A percentile compares a stretch with the other conserved stretches of the same genome.
These are phyloP conservation scores for Ichneumoninae sp. DNA, from an alignment of 2,888 invertebrate genomes.

Conservation along the genomic window DNA sequence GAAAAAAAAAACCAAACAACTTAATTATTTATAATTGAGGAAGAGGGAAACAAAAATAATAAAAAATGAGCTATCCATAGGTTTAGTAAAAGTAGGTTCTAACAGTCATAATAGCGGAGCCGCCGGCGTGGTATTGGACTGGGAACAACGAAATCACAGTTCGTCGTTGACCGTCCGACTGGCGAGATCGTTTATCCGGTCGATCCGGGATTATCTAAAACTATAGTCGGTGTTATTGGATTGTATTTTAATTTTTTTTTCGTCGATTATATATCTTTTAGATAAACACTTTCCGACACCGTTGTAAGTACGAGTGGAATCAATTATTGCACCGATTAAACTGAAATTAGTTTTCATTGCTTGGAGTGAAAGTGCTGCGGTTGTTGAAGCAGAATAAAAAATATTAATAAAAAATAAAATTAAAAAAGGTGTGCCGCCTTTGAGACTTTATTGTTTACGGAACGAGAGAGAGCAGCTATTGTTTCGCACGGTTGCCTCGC, in stretches of 20 bases:
- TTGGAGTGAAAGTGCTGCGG: conserved; percentile 56
- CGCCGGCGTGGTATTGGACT: conserved; percentile 23
- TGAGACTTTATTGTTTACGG: conserved; percentile 15
- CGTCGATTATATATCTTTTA: not conserved
- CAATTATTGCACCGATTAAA: conserved; percentile 10
- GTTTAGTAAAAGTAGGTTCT: conserved; percentile 28
- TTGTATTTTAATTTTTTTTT: not conserved
- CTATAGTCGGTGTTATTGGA: not conserved
- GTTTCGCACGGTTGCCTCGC: conserved; percentile 51
- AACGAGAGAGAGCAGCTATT: conserved; percentile 31
- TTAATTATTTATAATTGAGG: conserved; percentile 13
- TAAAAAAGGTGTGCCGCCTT: conserved; percentile 10
- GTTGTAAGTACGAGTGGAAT: not conserved
- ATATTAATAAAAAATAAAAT: conserved; percentile 30
- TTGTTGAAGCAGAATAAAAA: conserved; percentile 3
- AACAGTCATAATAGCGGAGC: conserved; percentile 8
- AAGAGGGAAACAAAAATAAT: not conserved
- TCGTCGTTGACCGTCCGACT: conserved; percentile 63
- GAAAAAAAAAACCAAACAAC: not conserved
- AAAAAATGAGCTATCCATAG: not conserved
- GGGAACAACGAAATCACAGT: conserved; percentile 67
- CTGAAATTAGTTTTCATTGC: conserved; percentile 4
- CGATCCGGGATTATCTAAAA: conserved; percentile 1
- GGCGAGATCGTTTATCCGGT: conserved; percentile 55
- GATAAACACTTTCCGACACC: not conserved